Conservation (phyloP, 1,140 invertebrate species). For the Homarus americanus region DNA sequence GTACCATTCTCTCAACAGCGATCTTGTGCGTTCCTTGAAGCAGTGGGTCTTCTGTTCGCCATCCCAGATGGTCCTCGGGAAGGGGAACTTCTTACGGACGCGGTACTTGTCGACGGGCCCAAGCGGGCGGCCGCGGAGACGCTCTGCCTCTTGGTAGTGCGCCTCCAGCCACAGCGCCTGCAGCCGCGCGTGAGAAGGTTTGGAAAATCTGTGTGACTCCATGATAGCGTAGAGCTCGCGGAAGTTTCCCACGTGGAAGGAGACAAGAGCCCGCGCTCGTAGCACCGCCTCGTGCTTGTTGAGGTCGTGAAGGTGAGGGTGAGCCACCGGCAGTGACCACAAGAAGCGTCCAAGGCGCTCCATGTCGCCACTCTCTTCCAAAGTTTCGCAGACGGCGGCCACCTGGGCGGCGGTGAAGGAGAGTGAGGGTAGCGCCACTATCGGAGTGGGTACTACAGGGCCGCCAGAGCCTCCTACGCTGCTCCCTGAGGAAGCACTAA, state of each 20-base stretch:
- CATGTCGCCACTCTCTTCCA: slow-evolving; percentile 99
- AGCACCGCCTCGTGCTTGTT: slow-evolving; percentile 97
- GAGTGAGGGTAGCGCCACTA: slow-evolving; percentile 92
- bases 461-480: slow-evolving; percentile 78
- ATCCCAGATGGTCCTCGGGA: slow-evolving; percentile 99
- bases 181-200: slow-evolving; percentile 96
- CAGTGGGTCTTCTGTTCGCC: slow-evolving; percentile 99
- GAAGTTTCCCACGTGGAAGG: slow-evolving; percentile 96
- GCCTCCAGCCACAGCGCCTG: slow-evolving; percentile 98
- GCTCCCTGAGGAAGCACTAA: slow-evolving; percentile 75
- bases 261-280: slow-evolving; percentile 95
- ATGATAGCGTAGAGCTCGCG: slow-evolving; percentile 96
- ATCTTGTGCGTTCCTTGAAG: slow-evolving; percentile 98
- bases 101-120: slow-evolving; percentile 99
- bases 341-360: slow-evolving; percentile 96
- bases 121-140: slow-evolving; percentile 94
- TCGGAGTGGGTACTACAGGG: slow-evolving; percentile 85
- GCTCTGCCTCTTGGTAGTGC: slow-evolving; percentile 98
- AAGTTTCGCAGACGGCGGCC: slow-evolving; percentile 97
- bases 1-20: slow-evolving; percentile 97
- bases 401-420: slow-evolving; percentile 96
- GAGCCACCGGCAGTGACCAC: slow-evolving; percentile 96
- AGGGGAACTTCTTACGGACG: slow-evolving; percentile 99
- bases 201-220: slow-evolving; percentile 97
- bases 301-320: slow-evolving; percentile 91